These are phyloP conservation scores for Coendou prehensilis DNA, from an alignment of 2,797 vertebrate genomes.

Conservation along the genomic window DNA sequence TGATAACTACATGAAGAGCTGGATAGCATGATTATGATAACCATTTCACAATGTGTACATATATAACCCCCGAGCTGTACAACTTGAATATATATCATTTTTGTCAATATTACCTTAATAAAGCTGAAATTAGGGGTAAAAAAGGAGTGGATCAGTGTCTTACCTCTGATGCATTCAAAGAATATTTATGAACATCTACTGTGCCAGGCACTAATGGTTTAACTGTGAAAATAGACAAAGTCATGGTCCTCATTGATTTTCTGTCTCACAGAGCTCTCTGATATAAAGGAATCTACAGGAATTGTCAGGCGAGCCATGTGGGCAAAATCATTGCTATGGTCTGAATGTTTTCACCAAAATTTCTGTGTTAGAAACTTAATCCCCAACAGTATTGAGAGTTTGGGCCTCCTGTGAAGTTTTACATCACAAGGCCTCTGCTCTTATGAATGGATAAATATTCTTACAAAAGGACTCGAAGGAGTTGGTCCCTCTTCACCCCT, in stretches of 20 bases:
- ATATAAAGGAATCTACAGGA: background rate
- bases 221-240: background rate
- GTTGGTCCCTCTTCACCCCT: background rate
- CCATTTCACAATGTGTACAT: background rate
- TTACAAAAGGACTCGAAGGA: background rate
- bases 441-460: too few relatives aligned
- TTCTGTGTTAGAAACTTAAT: background rate
- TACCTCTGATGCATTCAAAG: background rate
- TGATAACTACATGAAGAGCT: background rate
- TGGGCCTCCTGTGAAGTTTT: background rate
- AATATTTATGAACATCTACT: background rate
- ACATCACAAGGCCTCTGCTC: background rate
- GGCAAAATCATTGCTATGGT: background rate
- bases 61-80: background rate
- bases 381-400: background rate
- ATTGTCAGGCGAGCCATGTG: background rate
- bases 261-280: background rate
- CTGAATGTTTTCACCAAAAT: background rate
- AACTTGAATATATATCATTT: background rate
- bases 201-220: background rate
- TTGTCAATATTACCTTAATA: background rate
- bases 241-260: background rate
- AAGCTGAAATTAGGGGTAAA: background rate
- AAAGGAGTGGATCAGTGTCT: background rate
- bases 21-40: background rate